Base-by-base conservation (phyloP, 2,113 vertebrate species). In the Myrmophylax atrothorax region DNA sequence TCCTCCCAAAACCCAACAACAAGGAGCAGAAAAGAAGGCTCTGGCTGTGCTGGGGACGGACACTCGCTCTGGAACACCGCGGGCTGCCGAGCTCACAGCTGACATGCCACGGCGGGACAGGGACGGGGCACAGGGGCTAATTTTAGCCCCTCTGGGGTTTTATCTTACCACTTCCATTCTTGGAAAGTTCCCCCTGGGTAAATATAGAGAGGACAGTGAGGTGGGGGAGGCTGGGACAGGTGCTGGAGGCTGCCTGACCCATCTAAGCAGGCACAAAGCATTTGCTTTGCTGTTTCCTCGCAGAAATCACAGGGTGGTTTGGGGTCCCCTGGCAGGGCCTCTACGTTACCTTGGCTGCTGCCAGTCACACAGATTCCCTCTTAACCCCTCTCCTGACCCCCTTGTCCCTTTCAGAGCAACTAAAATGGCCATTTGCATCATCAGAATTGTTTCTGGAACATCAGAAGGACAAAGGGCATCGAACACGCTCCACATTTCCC, bases 81-180 rank as follows among this genome's bases (percentile, higher is more conserved):
- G 40, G 9, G 15, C 46, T 33, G 28, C n/a, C 7, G 52, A 10
- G 58, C 78, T 87, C 93, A 38, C 96, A 95, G 96, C 93, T 93
- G 95, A 96, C 95, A 93, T 93, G 93, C 83, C 87, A 90, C 76
- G 1, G 49, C 0, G 0, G 92, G 74, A 84, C 63, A 22, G 6
- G 82, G 72, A 66, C 18, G 6, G 87, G 60, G 74, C 4, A 6
- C 60, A 13, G 76, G 86, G 92, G 96, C 98, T 99, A 99, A 99
- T 98, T 98, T 98, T 99, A 99, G 98, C 95, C 96, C 97, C 88
- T 96, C 87, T 85, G 97, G 93, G 98, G 98, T 98, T 98, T 96
- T 98, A 97, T 97, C 98, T 97, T 97, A 96, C 97, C 96, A 99
- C 98, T 98, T 99, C 99, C 99, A 98, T 99, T 99, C 98, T 98